Percentiles rank a stretch among this genome's conserved stretches.
phyloP scores from a whole-genome alignment of 2,797 vertebrate genomes.

The Pitangus sulphuratus region DNA sequence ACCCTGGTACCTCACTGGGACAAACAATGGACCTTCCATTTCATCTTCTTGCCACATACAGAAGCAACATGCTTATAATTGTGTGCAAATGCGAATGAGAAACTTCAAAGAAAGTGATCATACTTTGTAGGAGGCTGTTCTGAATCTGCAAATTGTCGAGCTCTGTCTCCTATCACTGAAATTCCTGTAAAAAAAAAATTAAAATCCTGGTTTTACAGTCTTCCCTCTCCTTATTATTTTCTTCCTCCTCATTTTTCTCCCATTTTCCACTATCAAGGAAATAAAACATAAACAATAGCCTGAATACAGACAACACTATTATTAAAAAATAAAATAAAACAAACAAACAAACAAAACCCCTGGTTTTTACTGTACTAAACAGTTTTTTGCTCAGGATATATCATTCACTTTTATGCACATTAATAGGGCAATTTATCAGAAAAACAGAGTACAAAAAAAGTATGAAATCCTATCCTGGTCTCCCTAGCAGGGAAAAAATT shows the following conservation, averaged over 20 bases:
- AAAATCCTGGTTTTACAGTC: neutral
- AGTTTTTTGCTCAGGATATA: neutral
- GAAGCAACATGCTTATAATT: neutral
- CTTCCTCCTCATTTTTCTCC: neutral
- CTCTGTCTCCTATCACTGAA: neutral
- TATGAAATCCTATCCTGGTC: neutral
- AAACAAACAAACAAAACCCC: no score
- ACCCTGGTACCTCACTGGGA: accelerated
- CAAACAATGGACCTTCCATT: neutral
- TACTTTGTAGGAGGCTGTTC: neutral
- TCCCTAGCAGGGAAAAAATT: neutral
- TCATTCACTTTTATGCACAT: neutral
- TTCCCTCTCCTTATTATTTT: neutral
- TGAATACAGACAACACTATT: neutral
- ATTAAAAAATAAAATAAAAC: neutral
- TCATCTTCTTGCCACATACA: neutral
- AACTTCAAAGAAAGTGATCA: neutral
- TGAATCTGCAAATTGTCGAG: neutral
- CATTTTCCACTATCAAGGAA: neutral
- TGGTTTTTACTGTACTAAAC: neutral
- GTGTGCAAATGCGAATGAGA: neutral
- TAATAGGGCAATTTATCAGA: neutral
- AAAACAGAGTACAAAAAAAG: neutral
- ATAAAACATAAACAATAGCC: accelerated
- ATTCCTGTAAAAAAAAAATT: neutral